These are phyloP conservation scores for Eupristina koningsbergeri DNA, from an alignment of 1,140 invertebrate genomes.

Conservation along the genomic window DNA sequence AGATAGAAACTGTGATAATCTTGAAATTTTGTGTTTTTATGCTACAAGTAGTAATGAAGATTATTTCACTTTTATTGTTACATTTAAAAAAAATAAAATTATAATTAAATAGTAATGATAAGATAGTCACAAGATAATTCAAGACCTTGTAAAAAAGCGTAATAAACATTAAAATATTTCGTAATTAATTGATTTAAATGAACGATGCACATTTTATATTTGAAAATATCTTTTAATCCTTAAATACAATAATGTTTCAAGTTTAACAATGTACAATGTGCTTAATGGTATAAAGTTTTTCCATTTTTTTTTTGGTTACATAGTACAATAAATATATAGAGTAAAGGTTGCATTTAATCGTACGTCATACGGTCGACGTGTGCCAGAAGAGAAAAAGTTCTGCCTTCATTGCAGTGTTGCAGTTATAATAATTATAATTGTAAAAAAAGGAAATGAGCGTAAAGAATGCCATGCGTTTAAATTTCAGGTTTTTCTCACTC, in stretches of 20 bases:
- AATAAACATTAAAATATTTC: neutral
- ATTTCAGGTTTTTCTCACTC: conserved; percentile 39
- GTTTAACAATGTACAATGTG: neutral
- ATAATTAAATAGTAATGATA: neutral
- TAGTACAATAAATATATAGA: neutral
- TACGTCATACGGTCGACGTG: neutral
- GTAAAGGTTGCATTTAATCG: conserved; percentile 17
- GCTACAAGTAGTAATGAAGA: neutral
- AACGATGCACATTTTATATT: neutral
- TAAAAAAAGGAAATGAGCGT: conserved; percentile 17
- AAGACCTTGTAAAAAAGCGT: neutral
- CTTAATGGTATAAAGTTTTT: neutral
- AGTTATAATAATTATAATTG: conserved; percentile 8
- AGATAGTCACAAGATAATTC: neutral
- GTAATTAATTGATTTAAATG: neutral
- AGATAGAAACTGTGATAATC: neutral
- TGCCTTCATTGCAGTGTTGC: neutral
- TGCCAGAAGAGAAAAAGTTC: conserved; percentile 2
- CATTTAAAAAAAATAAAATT: neutral
- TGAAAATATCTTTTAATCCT: neutral
- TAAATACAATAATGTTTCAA: neutral
- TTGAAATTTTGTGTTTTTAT: neutral
- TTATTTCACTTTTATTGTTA: neutral
- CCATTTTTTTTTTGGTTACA: neutral
- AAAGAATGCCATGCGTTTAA: conserved; percentile 11